Conservation (phyloP, 2,888 invertebrate genomes). For the Cerceris ruficornis region DNA sequence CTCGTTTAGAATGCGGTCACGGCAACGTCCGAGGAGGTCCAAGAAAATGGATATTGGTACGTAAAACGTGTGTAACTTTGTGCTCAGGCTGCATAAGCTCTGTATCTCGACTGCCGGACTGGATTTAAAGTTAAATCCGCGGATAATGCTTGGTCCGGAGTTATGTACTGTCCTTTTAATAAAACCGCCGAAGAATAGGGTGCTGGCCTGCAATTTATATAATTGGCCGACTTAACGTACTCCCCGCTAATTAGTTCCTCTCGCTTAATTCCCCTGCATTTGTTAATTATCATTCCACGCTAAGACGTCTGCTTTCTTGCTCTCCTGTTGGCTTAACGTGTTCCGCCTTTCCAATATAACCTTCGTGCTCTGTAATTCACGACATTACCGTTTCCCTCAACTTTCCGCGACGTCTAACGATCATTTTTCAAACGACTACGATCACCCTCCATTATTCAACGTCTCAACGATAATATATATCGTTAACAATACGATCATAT, state of each 20-base stretch:
- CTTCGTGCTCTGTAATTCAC: background rate
- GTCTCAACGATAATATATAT: too few relatives aligned
- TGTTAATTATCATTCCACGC: conserved; percentile 25
- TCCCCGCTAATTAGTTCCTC: conserved; percentile 38
- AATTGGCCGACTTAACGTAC: conserved; percentile 46
- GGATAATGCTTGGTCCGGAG: conserved; percentile 36
- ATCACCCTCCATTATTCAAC: too few relatives aligned
- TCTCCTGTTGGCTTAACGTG: background rate
- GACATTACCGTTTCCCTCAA: background rate
- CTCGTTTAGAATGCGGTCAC: conserved; percentile 35
- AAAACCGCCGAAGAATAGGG: conserved; percentile 48
- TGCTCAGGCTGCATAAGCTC: conserved; percentile 43
- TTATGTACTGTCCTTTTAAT: conserved; percentile 45
- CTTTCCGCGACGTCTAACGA: too few relatives aligned
- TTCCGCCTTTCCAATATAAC: background rate
- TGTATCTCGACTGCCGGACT: conserved; percentile 41
- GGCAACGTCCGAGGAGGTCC: conserved; percentile 30
- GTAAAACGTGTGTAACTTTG: conserved; percentile 59
- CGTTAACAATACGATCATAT: too few relatives aligned
- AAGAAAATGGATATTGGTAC: conserved; percentile 61
- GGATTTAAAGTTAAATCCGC: conserved; percentile 64
- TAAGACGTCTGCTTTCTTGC: conserved; percentile 9
- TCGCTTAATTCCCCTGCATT: conserved; percentile 23
- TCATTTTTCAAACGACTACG: too few relatives aligned
- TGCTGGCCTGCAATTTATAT: conserved; percentile 19